These are phyloP conservation scores for Myripristis murdjan DNA, from an alignment of 2,797 vertebrate genomes.

Conservation along the genomic window DNA sequence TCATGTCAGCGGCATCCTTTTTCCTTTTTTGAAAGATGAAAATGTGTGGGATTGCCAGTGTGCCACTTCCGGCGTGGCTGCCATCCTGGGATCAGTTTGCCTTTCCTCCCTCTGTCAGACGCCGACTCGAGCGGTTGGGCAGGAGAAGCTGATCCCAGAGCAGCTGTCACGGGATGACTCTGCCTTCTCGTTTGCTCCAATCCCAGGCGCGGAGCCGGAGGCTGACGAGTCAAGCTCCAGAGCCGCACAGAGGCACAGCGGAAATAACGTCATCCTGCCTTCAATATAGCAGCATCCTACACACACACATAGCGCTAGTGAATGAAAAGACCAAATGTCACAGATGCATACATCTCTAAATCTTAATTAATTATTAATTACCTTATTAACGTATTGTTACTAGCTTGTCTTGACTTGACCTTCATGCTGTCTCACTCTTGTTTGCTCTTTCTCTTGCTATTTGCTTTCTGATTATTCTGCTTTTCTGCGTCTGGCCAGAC, in stretches of 20 bases:
- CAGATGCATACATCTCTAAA: no score
- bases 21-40: slow-evolving; percentile 19
- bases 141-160: slow-evolving; percentile 26
- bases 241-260: not conserved
- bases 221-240: not conserved
- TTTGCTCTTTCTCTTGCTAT: no score
- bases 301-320: no score
- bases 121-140: accelerated
- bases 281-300: slow-evolving; percentile 15
- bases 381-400: no score
- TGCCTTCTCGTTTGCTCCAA: slow-evolving; percentile 44
- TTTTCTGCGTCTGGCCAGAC: no score
- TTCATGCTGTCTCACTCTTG: no score
- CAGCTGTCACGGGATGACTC: slow-evolving; percentile 9
- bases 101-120: not conserved
- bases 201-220: slow-evolving; percentile 33
- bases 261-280: not conserved
- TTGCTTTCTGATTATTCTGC: no score
- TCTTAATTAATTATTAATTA: no score
- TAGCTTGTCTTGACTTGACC: no score
- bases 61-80: slow-evolving; percentile 34
- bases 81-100: slow-evolving; percentile 24
- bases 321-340: no score
- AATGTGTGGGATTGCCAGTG: slow-evolving; percentile 31
- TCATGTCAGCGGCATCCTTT: slow-evolving; percentile 2